Conservation (phyloP, 2,888 invertebrate genomes). For the Drosophila lacicola region DNA sequence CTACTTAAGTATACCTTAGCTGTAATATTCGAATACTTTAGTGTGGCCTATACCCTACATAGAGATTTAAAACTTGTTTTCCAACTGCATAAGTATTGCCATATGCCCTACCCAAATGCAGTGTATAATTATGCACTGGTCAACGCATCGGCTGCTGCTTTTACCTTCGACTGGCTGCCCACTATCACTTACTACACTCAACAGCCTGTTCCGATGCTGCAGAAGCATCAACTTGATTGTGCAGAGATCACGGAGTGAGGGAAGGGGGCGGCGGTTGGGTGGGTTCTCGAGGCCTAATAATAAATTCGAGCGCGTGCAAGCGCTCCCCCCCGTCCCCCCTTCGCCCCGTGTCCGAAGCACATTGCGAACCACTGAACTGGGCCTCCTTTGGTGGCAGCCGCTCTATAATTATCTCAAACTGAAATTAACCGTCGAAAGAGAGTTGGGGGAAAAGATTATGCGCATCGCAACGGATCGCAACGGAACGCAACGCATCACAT, state of each 20-base stretch:
- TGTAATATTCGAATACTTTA: too few species aligned
- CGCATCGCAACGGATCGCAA: conserved; percentile 57
- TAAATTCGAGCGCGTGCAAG: conserved; percentile 83
- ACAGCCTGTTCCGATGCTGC: conserved; percentile 71
- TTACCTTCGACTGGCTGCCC: conserved; percentile 51
- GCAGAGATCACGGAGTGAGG: conserved; percentile 14
- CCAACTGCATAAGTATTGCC: neutral
- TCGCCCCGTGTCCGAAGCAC: conserved; percentile 18
- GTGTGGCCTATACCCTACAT: too few species aligned
- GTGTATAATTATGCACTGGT: conserved; percentile 66
- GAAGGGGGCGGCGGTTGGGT: neutral
- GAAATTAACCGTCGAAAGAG: conserved; percentile 84
- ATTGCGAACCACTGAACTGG: conserved; percentile 3
- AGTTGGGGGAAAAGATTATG: conserved; percentile 73
- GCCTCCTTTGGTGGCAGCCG: conserved; percentile 74
- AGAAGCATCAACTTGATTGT: conserved; percentile 68
- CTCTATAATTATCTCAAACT: conserved; percentile 84
- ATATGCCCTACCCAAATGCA: conserved; percentile 32
- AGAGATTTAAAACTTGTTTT: neutral
- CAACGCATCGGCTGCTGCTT: conserved; percentile 28
- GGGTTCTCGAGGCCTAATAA: conserved; percentile 68
- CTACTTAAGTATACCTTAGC: too few species aligned
- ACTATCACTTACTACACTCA: conserved; percentile 79
- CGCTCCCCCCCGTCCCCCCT: conserved; percentile 38
- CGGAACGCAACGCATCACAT: conserved; percentile 36